Base-by-base conservation (phyloP, 2,113 vertebrate genomes). In the Odontesthes bonariensis region DNA sequence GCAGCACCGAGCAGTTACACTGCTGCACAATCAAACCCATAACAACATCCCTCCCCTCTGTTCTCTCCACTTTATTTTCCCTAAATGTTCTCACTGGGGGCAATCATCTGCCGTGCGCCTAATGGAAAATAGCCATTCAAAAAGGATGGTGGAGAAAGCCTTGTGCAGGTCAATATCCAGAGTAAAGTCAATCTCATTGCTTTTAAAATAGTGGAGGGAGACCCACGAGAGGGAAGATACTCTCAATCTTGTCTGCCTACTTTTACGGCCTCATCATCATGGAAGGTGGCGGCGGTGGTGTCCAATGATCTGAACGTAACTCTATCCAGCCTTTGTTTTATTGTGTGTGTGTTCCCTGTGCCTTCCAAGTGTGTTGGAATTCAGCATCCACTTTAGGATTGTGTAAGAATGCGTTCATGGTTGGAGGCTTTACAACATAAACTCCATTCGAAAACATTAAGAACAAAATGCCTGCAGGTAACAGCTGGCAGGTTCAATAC, bases 101-200 rank as follows among this genome's bases (percentile, higher is more conserved):
- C 83, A 85, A 86, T 85, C 72, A 76, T 67, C 65, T n/a, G 31
- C 60, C 8, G 0, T 22, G 56, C 62, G 63, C 54, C 67, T 82
- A 81, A 81, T 78, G 84, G 80, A 87, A 86, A 82, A 82, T 31
- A 82, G 71, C 51, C 79, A 74, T 88, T 80, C 75, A 52, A 63
- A n/a, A 82, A 62, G 78, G 62, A 84, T 75, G 77, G 86, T 47
- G 4, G 54, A 79, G 74, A 86, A 70, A 75, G 82, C 71, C 64
- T 56, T 63, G 79, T 52, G 64, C 69, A 73, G 78, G 86, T 89
- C 89, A 89, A 86, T 85, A 79, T 77, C 27, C 64, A 6, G 75
- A 61, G 69, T 64, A 46, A 64, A 84, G 76, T 81, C 73, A 79
- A 83, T 75, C 68, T 68, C 40, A 52, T 52, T 75, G 79, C 82